phyloP scores from a whole-genome alignment of 2,888 invertebrate species.

The Ommatoiulus sabulosus region DNA sequence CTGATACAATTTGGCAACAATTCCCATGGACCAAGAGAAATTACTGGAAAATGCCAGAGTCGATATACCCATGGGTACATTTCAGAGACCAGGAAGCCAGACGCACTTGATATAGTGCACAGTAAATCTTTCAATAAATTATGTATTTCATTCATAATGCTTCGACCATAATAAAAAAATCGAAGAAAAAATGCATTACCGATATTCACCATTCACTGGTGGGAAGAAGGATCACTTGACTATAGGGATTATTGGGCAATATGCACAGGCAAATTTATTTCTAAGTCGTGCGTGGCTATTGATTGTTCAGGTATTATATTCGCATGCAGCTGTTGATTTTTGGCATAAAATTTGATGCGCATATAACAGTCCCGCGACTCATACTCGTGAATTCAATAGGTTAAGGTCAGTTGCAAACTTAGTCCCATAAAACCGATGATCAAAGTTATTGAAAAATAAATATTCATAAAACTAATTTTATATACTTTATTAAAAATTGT shows the following conservation, averaged over 20 bases:
- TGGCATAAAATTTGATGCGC: background rate
- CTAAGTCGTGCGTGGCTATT: background rate
- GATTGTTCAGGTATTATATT: background rate
- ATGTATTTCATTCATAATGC: background rate
- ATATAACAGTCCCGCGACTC: background rate
- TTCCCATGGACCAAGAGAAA: background rate
- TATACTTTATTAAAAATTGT: too few species aligned
- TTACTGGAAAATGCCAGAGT: background rate
- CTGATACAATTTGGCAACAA: background rate
- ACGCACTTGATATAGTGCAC: background rate
- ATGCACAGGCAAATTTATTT: background rate
- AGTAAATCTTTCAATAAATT: background rate
- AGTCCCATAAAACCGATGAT: background rate
- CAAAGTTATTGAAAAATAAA: background rate
- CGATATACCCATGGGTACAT: background rate
- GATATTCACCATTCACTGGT: background rate
- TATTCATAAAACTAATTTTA: background rate
- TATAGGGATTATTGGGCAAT: constrained; percentile 5
- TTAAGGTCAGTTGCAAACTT: background rate
- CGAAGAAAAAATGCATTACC: background rate
- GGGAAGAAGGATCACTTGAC: constrained; percentile 5
- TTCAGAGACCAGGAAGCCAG: background rate
- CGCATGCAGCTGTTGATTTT: background rate
- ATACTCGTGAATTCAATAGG: background rate
- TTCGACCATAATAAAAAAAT: background rate